phyloP scores from a whole-genome alignment of 2,113 vertebrate genomes.

The Ondatra zibethicus region DNA sequence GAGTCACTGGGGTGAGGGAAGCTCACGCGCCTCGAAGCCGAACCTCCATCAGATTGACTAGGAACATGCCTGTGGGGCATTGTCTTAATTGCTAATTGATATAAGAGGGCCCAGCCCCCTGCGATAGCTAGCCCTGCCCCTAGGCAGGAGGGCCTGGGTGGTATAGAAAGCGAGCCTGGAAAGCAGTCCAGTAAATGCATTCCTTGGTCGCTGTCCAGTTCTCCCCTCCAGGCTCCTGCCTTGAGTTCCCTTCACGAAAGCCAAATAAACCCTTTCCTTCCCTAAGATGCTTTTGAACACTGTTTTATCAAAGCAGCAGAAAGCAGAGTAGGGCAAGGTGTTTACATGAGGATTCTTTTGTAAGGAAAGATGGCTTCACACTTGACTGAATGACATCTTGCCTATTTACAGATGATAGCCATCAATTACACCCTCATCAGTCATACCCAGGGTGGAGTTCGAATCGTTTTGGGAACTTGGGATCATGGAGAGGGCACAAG shows the following conservation, averaged over 20 bases:
- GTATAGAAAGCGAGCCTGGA: not conserved
- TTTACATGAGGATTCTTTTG: not conserved
- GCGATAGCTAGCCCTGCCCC: not conserved
- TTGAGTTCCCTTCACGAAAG: not conserved
- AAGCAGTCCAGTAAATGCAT: not conserved
- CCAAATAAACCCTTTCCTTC: not conserved
- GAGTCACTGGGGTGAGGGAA: not conserved
- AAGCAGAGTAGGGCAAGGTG: not conserved
- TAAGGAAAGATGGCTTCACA: not conserved
- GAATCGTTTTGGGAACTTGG: too few species aligned
- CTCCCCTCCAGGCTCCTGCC: not conserved
- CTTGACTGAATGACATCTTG: conserved; percentile 13
- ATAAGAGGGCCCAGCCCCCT: not conserved
- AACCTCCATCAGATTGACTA: not conserved
- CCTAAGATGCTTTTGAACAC: not conserved
- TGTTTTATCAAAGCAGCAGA: not conserved
- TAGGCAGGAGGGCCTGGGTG: not conserved
- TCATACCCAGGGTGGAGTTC: too few species aligned
- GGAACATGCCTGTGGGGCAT: not conserved
- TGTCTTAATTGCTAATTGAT: not conserved
- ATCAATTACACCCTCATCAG: too few species aligned
- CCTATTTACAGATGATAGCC: not conserved
- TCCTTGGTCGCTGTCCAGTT: not conserved
- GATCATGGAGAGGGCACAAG: too few species aligned
- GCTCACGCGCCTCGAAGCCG: too few species aligned